A percentile compares a stretch with the other conserved stretches of the same genome.
phyloP scores from a whole-genome alignment of 23 tunicate genomes.

The Trididemnum nubilum region DNA sequence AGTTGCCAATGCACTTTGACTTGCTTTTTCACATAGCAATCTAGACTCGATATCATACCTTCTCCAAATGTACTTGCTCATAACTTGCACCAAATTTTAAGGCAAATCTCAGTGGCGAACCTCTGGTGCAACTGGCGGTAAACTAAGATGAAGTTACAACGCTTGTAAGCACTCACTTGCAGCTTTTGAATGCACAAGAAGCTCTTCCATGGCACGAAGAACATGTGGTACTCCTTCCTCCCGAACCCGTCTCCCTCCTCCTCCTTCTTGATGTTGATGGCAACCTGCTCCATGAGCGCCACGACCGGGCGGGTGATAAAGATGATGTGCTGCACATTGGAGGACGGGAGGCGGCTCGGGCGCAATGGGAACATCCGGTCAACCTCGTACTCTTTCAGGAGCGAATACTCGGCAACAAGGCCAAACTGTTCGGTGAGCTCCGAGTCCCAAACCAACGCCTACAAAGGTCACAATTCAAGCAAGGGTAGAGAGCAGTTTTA shows the following conservation, averaged over 20 bases:
- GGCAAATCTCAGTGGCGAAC: too few species aligned
- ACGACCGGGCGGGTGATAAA: constrained; percentile 71
- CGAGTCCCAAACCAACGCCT: constrained; percentile 93
- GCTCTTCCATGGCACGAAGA: constrained; percentile 92
- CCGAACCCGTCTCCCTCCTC: constrained; percentile 75
- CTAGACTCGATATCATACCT: too few species aligned
- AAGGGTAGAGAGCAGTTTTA: neutral
- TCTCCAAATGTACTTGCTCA: too few species aligned
- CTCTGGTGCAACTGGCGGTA: too few species aligned
- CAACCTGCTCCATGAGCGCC: constrained; percentile 67
- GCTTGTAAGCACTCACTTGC: too few species aligned
- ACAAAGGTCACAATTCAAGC: neutral
- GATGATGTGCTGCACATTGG: constrained; percentile 68
- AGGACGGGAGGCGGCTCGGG: constrained; percentile 58
- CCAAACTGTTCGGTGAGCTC: constrained; percentile 82
- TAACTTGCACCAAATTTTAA: too few species aligned
- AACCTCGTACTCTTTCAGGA: constrained; percentile 89
- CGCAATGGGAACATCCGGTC: constrained; percentile 85
- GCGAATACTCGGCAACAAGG: constrained; percentile 81
- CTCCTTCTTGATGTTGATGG: constrained; percentile 67
- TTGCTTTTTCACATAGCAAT: too few species aligned
- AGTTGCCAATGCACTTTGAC: neutral
- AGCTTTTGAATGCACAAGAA: constrained; percentile 81
- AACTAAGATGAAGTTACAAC: too few species aligned
- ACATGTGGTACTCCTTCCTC: constrained; percentile 72